Percentiles rank a stretch among this genome's conserved stretches.
Evolutionary conservation across 1,140 invertebrate species (phyloP).

Genomic region (roundworm (Caenorhabditis elegans)): DNA sequence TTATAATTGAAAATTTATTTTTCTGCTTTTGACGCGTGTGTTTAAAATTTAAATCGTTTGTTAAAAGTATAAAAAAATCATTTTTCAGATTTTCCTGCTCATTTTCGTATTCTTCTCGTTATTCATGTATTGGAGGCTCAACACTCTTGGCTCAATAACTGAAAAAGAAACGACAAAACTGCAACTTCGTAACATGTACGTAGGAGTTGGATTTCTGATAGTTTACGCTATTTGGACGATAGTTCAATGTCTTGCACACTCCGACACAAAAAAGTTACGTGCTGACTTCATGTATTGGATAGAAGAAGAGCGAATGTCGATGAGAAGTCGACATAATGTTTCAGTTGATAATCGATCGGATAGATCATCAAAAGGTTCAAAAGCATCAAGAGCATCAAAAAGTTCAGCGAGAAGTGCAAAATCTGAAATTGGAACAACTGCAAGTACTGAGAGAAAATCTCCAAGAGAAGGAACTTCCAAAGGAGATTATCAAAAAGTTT

Average conservation of each 20-base stretch:
- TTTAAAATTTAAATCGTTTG: too few species aligned
- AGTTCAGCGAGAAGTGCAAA: conserved; percentile 26
- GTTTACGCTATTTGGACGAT: conserved; percentile 39
- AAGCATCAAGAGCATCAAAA: conserved; percentile 33
- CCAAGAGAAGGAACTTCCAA: neutral
- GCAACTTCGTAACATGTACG: conserved; percentile 45
- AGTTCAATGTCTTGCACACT: neutral
- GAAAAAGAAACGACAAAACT: conserved; percentile 36
- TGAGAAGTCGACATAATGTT: conserved; percentile 34
- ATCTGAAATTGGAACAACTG: conserved; percentile 11
- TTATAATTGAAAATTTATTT: too few species aligned
- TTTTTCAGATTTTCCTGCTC: conserved; percentile 39
- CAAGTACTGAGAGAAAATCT: neutral
- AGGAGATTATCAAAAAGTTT: conserved; percentile 13
- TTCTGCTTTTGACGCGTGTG: too few species aligned
- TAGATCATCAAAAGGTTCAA: conserved; percentile 34
- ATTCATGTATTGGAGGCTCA: conserved; percentile 45
- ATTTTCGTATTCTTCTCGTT: conserved; percentile 38
- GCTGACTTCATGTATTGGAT: conserved; percentile 49
- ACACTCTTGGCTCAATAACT: conserved; percentile 25
- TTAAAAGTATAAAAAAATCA: neutral
- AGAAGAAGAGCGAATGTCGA: conserved; percentile 44
- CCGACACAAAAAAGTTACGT: conserved; percentile 37
- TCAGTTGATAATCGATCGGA: conserved; percentile 29
- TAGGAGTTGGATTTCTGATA: conserved; percentile 39